Percentiles rank a stretch among this genome's conserved stretches.
These are phyloP conservation scores for Podotricha telesiphe DNA, from an alignment of 2,888 invertebrate species.

Conservation along the genomic window DNA sequence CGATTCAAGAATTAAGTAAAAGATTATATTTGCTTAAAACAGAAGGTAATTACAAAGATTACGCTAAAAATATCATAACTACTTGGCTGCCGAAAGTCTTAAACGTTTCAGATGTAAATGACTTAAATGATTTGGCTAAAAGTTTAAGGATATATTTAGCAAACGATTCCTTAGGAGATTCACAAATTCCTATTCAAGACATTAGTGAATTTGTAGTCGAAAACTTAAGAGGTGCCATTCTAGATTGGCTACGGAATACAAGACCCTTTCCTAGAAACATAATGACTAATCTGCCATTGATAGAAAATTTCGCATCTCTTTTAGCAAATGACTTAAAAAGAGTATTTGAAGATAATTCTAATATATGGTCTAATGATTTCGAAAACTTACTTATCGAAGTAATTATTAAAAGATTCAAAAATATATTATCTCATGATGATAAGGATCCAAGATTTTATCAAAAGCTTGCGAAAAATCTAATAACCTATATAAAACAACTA, in stretches of 20 bases:
- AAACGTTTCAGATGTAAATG: constrained; percentile 10
- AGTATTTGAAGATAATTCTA: constrained; percentile 15
- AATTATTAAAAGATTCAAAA: constrained; percentile 21
- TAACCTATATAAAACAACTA: constrained; percentile 27
- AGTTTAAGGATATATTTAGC: constrained; percentile 33
- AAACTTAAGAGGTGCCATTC: constrained; percentile 19
- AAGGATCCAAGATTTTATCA: background rate
- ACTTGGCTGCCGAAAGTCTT: constrained; percentile 35
- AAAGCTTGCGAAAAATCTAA: constrained; percentile 21
- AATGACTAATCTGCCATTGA: constrained; percentile 3
- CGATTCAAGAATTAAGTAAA: constrained; percentile 26
- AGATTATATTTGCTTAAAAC: constrained; percentile 17
- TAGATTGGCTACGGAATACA: constrained; percentile 24
- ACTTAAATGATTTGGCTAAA: constrained; percentile 29
- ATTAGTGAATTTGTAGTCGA: constrained; percentile 28
- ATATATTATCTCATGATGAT: background rate
- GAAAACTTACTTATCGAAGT: constrained; percentile 14
- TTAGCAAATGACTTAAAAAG: constrained; percentile 25
- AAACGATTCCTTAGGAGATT: constrained; percentile 1
- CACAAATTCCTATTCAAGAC: constrained; percentile 20
- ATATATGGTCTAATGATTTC: background rate
- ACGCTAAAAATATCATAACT: constrained; percentile 29
- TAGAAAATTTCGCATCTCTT: constrained; percentile 17
- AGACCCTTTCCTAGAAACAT: constrained; percentile 9
- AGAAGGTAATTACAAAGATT: constrained; percentile 8